Evolutionary conservation across 1,140 invertebrate species (phyloP), one percentile per base, ranked within the genome.

Genomic region (Drosophila pallidifrons): DNA sequence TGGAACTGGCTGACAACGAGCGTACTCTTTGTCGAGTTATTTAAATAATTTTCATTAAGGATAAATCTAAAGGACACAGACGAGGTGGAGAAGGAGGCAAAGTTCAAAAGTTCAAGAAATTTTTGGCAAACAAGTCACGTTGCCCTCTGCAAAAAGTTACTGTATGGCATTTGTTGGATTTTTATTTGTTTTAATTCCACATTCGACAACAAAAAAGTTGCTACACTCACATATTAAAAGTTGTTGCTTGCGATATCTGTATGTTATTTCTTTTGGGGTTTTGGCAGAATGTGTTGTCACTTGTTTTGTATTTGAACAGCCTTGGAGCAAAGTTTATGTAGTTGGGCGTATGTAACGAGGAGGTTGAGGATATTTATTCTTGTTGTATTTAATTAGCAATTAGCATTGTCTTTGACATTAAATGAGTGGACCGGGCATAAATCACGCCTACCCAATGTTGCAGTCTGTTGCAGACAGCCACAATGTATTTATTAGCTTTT

Each of bases 401-500:
- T 86, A 87, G 71, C 60, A 59, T 73, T 82, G 68, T 69, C 61
- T 81, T 66, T 64, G 75, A 71, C 63, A 81, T 64, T 45, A 35
- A 70, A 57, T 35, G 61, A 51, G 7, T 67, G 46, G 25, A 49
- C 5, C 13, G 13, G 16, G 28, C 75, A 87, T 87, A 79, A 86
- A 86, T 86, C 79, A 82, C 60, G 46, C 51, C 51, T 41, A 57
- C 58, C 51, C 47, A 51, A n/a, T 45, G n/a, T 20, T 20, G 35
- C 54, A 41, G 35, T 20, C 8, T 57, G 32, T 47, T 55, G 60
- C 66, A 59, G 49, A 46, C 64, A 63, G 43, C 38, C 43, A 47
- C 57, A 77, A 69, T 54, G 69, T 88, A 87, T 83, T 83, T 88
- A 88, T 88, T 77, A 79, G 83, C 79, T 79, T 82, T 82, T 82